Evolutionary conservation across 2,113 vertebrate species (phyloP), one percentile per base, ranked within the genome.

Genomic region (Cettia cetti): DNA sequence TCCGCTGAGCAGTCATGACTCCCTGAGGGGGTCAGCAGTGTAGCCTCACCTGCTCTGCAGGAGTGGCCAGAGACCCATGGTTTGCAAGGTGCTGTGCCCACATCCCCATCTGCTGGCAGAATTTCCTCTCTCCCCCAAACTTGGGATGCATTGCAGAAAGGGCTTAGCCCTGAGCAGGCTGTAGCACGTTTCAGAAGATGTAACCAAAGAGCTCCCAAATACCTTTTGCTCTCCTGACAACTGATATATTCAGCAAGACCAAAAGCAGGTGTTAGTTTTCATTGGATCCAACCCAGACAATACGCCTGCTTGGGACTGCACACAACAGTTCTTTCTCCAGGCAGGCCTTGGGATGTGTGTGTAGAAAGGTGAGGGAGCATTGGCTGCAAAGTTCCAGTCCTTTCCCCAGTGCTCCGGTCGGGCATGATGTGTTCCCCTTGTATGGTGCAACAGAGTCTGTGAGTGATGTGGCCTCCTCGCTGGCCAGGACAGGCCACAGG

Each of bases 1-100:
- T 91, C 47, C 82, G 69, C 64, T 70, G 56, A 78, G 27, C 33
- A 82, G 19, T n/a, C 23, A 6, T 1, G 1, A 13, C 21, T 84
- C 15, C 33, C 39, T 13, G 28, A 2, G 42, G 0, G 0, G 11
- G 3, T 63, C 47, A n/a, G 4, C 13, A 16, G 5, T 63, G 30
- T 53, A 71, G 45, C 40, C 23, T 75, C 70, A 75, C 37, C 5
- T 0, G 0, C 30, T 49, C 1, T 31, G 33, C 26, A 27, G 5
- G 26, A 24, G 57, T 31, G 47, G 8, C 30, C 15, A 26, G 33
- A 82, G 3, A n/a, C 26, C 12, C 2, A 0, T 6, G 12, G 19
- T 47, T 68, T 91, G 40, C 71, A 56, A 47, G 30, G 13, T 54
- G 35, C 39, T 22, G 0, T 2, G 1, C 35, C 87, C 52, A 28